Base-by-base conservation (phyloP, 2,888 invertebrate species). In the Drosophila lacicola region DNA sequence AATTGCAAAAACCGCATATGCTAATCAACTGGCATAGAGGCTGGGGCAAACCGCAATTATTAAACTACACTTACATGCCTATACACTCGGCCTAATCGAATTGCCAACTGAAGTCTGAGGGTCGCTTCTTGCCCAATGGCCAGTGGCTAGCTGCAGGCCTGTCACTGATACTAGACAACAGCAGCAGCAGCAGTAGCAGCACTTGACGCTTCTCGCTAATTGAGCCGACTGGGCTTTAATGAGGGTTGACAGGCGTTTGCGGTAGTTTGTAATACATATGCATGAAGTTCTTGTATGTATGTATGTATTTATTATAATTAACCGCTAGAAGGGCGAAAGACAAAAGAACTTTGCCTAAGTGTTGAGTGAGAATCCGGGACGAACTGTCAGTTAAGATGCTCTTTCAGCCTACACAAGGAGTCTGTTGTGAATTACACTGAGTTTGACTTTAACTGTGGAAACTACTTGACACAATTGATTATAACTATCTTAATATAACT, bases 1-100 rank as follows among this genome's bases (percentile, higher is more conserved):
- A 88, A 85, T 85, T 85, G 77, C 74, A 57, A 66, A 78, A 85
- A 85, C 85, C 85, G 86, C 85, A 85, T 82, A 88, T 85, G 83
- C 66, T 85, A 85, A 88, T 85, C 88, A 85, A 82, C 78, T 11
- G 65, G 47, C 66, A 75, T 62, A 69, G 70, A 70, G 55, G 41
- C 54, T 34, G 50, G 49, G 19, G 45, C 39, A 54, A 88, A 85
- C 89, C 88, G 73, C 88, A 89, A 80, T 86, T 86, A 89, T 86
- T 89, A 89, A 82, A 86, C 89, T 86, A 86, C 86, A 89, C 78
- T 74, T 71, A 64, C 69, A 53, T 54, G 46, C 46, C 62, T 44
- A 60, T 49, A 50, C 60, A 54, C 58, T 41, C 39, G 61, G 74
- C 49, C 78, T 82, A 86, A 82, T 74, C 77, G 86, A 77, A 80